phyloP scores from a whole-genome alignment of 37 sponge, comb jelly and placozoan genomes.

The Sycon ciliatum region DNA sequence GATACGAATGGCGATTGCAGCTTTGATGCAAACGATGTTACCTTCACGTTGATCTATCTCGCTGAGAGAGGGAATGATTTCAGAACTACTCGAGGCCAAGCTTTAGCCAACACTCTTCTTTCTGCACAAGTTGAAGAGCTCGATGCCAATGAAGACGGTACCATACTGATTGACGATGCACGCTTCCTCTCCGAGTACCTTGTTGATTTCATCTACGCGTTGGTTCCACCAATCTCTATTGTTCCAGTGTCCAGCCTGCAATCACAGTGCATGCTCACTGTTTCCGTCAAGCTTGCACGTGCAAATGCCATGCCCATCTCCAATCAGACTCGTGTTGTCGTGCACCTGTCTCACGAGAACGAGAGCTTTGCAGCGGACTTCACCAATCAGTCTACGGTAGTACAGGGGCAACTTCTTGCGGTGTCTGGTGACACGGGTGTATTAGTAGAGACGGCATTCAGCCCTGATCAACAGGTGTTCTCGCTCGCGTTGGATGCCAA shows the following conservation, averaged over 20 bases:
- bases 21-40: conserved; percentile 59
- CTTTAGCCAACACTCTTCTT: neutral
- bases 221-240: conserved; percentile 33
- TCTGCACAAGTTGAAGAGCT: conserved; percentile 14
- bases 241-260: conserved; percentile 32
- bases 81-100: conserved; percentile 26
- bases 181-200: conserved; percentile 37
- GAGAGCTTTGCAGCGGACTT: too few relatives aligned
- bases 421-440: too few relatives aligned
- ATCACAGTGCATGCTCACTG: conserved; percentile 41
- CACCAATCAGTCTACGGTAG: too few relatives aligned
- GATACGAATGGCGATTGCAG: conserved; percentile 62
- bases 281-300: too few relatives aligned
- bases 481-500: too few relatives aligned
- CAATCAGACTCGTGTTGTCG: too few relatives aligned
- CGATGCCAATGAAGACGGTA: conserved; percentile 40
- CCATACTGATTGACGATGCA: conserved; percentile 42
- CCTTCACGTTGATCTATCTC: conserved; percentile 39
- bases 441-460: too few relatives aligned
- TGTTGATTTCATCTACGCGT: conserved; percentile 31
- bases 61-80: conserved; percentile 26
- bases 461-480: too few relatives aligned
- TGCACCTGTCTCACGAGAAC: too few relatives aligned
- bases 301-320: too few relatives aligned
- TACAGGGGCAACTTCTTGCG: too few relatives aligned